Conservation (phyloP, 2,797 vertebrate genomes). For the Hydrolagus colliei region DNA sequence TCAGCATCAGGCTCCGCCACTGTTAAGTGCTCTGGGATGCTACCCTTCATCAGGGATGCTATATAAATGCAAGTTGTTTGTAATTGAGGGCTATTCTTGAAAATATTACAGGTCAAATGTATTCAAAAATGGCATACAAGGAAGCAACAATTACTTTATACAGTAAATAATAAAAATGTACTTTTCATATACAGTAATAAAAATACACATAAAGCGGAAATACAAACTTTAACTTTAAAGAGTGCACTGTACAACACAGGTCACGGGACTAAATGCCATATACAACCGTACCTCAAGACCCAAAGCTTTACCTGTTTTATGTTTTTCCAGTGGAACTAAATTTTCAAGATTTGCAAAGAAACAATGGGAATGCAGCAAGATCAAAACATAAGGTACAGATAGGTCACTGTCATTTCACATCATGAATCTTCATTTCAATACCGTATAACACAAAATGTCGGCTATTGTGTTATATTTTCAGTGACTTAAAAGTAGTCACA, state of each 20-base stretch:
- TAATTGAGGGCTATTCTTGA: too few species aligned
- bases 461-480: too few species aligned
- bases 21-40: too few species aligned
- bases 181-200: background rate
- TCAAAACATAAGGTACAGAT: background rate
- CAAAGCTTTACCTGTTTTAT: background rate
- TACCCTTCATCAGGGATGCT: too few species aligned
- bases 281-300: background rate
- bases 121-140: too few species aligned
- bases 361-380: background rate
- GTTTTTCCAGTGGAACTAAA: conserved; percentile 3
- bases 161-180: background rate
- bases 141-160: background rate
- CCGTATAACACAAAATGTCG: too few species aligned
- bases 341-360: background rate
- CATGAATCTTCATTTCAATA: background rate
- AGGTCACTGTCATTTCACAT: background rate
- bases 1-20: too few species aligned
- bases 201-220: background rate
- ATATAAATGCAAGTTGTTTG: too few species aligned
- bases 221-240: too few species aligned
- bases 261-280: background rate
- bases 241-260: too few species aligned
- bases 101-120: too few species aligned
- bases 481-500: too few species aligned